Evolutionary conservation across 2,113 vertebrate species (phyloP).

Genomic region (Sebastes fasciatus): DNA sequence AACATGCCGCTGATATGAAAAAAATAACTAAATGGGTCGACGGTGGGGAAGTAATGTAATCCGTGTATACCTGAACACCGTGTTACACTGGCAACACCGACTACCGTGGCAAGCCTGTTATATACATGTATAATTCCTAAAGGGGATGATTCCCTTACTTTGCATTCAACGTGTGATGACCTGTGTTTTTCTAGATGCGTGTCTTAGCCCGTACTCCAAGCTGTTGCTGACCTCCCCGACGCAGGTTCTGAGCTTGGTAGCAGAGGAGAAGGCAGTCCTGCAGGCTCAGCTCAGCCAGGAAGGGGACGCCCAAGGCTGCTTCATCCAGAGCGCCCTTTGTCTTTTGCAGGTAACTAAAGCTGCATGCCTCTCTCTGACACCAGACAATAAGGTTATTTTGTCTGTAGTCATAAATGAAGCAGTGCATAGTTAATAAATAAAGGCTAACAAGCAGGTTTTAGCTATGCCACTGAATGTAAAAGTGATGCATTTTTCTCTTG

Average conservation of each 20-base stretch:
- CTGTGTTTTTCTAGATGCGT: slow-evolving; percentile 69
- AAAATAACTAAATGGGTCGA: too few relatives aligned
- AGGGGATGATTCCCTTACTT: neutral
- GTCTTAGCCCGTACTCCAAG: slow-evolving; percentile 92
- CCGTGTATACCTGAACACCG: too few relatives aligned
- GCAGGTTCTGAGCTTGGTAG: slow-evolving; percentile 90
- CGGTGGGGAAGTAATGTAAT: too few relatives aligned
- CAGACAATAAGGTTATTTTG: neutral
- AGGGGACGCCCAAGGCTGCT: slow-evolving; percentile 90
- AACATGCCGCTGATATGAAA: too few relatives aligned
- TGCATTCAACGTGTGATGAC: neutral
- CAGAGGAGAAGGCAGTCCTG: slow-evolving; percentile 89
- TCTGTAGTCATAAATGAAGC: neutral
- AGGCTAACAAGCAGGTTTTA: neutral
- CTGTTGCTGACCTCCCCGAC: slow-evolving; percentile 92
- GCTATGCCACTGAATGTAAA: neutral
- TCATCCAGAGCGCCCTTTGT: slow-evolving; percentile 94
- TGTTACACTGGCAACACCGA: too few relatives aligned
- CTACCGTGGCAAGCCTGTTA: too few relatives aligned
- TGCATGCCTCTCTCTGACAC: neutral
- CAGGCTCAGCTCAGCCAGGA: slow-evolving; percentile 89
- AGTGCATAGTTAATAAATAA: neutral
- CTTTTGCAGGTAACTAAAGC: slow-evolving; percentile 89
- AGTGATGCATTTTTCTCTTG: neutral
- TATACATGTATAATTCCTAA: neutral